Evolutionary conservation across 2,797 vertebrate species (phyloP), one percentile per base, ranked within the genome.

Genomic region (Helarctos malayanus): DNA sequence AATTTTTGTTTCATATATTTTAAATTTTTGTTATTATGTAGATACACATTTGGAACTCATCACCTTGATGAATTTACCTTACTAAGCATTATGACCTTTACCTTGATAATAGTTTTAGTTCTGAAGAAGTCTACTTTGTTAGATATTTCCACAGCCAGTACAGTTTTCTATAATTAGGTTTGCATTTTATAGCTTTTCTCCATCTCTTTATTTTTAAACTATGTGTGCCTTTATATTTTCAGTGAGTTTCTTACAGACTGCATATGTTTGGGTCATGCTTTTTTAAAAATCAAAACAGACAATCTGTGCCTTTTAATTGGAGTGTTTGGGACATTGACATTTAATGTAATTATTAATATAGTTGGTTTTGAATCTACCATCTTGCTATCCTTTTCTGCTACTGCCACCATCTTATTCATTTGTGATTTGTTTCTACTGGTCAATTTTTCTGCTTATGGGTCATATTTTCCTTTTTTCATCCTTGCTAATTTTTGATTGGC

Each of bases 141-240:
- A 54, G 12, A 41, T 45, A 47, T 86, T 91, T 73, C 86, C 29
- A 73, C 11, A 78, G 10, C 57, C 10, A 54, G 2, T 73, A 27
- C 5, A 7, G 6, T 41, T 78, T 79, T 69, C 49, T 79, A 27
- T 49, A 79, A 35, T 59, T 63, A 52, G 9, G 8, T 45, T 81
- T 56, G 35, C 25, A 88, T 23, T 71, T 57, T 83, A 79, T 59
- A 54, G 15, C 16, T 25, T 47, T 94, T 57, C 7, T 19, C 49
- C 21, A 47, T 57, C 59, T 85, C 63, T 63, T 81, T 54, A 71
- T 32, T 84, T 88, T 84, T 52, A 80, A 97, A 73, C 41, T 80
- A 11, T 88, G 23, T 82, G 0, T 91, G 69, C 9, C 38, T 69
- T 95, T 32, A 49, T 87, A 54, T 69, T 76, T 83, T 71, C 61